phyloP scores from a whole-genome alignment of 2,888 invertebrate genomes.

The Seira musarum region DNA sequence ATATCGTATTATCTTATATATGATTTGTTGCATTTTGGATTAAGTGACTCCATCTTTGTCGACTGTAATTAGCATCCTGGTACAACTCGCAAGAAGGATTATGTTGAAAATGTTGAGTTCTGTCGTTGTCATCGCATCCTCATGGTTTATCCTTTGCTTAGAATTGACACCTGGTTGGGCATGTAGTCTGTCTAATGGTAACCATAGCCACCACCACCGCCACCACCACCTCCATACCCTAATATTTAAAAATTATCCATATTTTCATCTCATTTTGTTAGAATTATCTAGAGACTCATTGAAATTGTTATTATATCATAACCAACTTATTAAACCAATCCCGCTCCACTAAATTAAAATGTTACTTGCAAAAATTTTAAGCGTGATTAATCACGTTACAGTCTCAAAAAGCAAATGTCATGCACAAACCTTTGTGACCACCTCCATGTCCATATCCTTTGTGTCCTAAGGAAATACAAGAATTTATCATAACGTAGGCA shows the following conservation, averaged over 20 bases:
- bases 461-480: slow-evolving; percentile 32
- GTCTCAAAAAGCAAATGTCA: not conserved
- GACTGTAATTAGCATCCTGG: too few species aligned
- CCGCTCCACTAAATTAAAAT: too few species aligned
- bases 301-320: not conserved
- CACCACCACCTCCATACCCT: slow-evolving; percentile 57
- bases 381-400: not conserved
- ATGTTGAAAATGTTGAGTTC: too few species aligned
- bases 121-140: too few species aligned
- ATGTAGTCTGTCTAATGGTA: slow-evolving; percentile 27
- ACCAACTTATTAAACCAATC: slow-evolving; percentile 6
- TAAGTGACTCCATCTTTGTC: too few species aligned
- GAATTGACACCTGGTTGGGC: not conserved
- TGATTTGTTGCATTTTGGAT: too few species aligned
- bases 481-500: not conserved
- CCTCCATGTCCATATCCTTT: slow-evolving; percentile 53
- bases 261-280: not conserved
- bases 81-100: too few species aligned
- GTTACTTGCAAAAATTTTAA: not conserved
- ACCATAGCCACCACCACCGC: slow-evolving; percentile 57
- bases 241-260: not conserved
- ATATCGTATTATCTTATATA: too few species aligned
- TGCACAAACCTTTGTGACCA: slow-evolving; percentile 42
- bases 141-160: too few species aligned
- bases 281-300: not conserved